Percentiles rank a stretch among this genome's conserved stretches.
These are phyloP conservation scores for Ennomos erosarius DNA, from an alignment of 2,888 invertebrate genomes.

Conservation along the genomic window DNA sequence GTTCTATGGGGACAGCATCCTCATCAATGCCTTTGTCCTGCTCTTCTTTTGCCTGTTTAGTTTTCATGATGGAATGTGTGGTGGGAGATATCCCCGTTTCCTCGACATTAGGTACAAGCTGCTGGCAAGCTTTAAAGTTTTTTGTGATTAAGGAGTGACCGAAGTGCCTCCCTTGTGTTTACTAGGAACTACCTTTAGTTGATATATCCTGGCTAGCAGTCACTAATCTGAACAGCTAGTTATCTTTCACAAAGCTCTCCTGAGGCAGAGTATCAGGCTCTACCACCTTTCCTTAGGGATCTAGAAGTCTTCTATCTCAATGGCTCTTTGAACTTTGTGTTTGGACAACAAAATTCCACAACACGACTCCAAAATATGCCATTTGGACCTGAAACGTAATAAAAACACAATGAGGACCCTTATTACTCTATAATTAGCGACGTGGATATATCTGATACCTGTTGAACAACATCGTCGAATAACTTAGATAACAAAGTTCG, in stretches of 20 bases:
- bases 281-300: conserved; percentile 1
- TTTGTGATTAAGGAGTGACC: conserved; percentile 53
- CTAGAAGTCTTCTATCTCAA: conserved; percentile 40
- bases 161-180: conserved; percentile 40
- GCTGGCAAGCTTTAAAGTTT: conserved; percentile 45
- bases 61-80: conserved; percentile 84
- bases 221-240: background rate
- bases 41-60: conserved; percentile 79
- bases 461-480: conserved; percentile 42
- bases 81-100: conserved; percentile 74
- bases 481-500: conserved; percentile 34
- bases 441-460: conserved; percentile 54
- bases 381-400: conserved; percentile 69
- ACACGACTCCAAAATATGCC: conserved; percentile 55
- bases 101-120: conserved; percentile 79
- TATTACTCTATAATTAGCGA: conserved; percentile 48
- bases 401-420: conserved; percentile 48
- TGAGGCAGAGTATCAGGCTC: background rate
- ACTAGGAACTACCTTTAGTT: background rate
- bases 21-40: conserved; percentile 77
- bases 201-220: background rate
- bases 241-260: conserved; percentile 3
- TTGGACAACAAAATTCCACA: conserved; percentile 57
- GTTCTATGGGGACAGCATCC: conserved; percentile 67
- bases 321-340: conserved; percentile 52